Percentiles rank a stretch among this genome's conserved stretches.
Conservation (phyloP, 1,140 invertebrate species). For the Holotrichia oblita region DNA sequence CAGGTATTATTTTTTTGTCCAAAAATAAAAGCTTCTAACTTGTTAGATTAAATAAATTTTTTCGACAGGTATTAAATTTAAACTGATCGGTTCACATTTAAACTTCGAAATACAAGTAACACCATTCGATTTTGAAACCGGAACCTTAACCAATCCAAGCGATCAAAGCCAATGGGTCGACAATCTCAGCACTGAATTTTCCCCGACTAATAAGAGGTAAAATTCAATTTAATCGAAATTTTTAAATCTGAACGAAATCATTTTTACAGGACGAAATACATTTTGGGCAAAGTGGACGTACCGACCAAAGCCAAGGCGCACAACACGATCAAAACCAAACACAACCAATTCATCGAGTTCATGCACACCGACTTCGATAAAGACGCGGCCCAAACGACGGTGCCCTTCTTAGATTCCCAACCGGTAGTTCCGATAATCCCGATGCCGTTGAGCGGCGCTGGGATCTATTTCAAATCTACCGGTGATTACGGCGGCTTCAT, state of each 20-base stretch:
- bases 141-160: constrained; percentile 67
- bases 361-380: constrained; percentile 74
- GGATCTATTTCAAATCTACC: constrained; percentile 80
- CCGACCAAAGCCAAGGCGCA: constrained; percentile 67
- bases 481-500: constrained; percentile 76
- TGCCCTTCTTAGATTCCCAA: too few species aligned
- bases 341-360: constrained; percentile 83
- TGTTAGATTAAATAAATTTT: not conserved
- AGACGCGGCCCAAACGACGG: too few species aligned
- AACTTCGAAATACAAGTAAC: constrained; percentile 84
- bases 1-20: constrained; percentile 65
- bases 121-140: constrained; percentile 81
- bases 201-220: constrained; percentile 54
- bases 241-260: not conserved
- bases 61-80: not conserved
- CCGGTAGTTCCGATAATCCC: constrained; percentile 71
- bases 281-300: constrained; percentile 65
- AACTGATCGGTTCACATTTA: constrained; percentile 77
- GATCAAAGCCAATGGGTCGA: constrained; percentile 73
- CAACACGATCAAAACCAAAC: constrained; percentile 71
- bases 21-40: not conserved
- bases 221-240: not conserved
- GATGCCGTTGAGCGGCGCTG: constrained; percentile 74
- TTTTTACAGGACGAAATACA: not conserved
- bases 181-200: constrained; percentile 57